phyloP scores from a whole-genome alignment of 1,140 invertebrate species.

The Hetaerina americana region DNA sequence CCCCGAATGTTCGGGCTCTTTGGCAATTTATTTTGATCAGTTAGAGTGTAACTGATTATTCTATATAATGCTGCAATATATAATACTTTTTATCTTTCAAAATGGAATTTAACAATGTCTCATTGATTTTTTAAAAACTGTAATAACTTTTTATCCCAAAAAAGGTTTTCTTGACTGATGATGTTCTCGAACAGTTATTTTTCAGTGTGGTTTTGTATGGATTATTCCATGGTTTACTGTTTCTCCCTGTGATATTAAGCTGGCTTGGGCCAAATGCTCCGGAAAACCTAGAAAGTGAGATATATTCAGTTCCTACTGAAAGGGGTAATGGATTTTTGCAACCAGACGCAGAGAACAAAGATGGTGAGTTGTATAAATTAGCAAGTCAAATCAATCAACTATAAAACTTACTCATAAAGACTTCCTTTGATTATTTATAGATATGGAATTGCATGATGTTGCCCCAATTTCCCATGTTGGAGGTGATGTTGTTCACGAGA shows the following conservation, averaged over 20 bases:
- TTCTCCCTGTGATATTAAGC: slow-evolving; percentile 41
- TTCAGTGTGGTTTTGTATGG: slow-evolving; percentile 41
- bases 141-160: too few species aligned
- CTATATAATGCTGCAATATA: too few species aligned
- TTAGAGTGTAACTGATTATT: too few species aligned
- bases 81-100: too few species aligned
- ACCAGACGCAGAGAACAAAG: neutral
- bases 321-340: neutral
- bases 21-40: too few species aligned
- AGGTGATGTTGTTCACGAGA: neutral
- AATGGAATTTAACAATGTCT: too few species aligned
- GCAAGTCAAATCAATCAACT: neutral
- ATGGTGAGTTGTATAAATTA: neutral
- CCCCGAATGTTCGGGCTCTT: too few species aligned
- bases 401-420: neutral
- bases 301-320: slow-evolving; percentile 8
- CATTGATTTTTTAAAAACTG: too few species aligned
- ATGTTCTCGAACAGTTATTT: slow-evolving; percentile 34
- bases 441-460: neutral
- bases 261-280: slow-evolving; percentile 32
- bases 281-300: neutral
- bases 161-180: too few species aligned
- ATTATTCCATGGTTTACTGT: slow-evolving; percentile 40
- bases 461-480: neutral
- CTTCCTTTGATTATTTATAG: neutral